A percentile compares a stretch with the other conserved stretches of the same genome.
Conservation (phyloP, 2,113 vertebrate species). For the Ammodytes dubius region DNA sequence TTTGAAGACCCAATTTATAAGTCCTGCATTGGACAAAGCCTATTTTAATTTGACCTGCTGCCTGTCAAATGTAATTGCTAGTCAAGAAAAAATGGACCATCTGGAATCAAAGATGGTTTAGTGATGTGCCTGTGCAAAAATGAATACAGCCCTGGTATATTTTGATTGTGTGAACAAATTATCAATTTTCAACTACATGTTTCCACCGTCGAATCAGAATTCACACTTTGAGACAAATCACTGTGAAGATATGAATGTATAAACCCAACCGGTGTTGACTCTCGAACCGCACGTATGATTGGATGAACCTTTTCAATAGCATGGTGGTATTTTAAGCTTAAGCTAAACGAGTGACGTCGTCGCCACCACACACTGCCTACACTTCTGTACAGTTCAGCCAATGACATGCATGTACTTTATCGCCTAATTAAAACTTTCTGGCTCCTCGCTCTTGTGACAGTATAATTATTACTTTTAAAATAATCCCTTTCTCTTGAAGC, state of each 20-base stretch:
- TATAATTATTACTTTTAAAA: slow-evolving; percentile 70
- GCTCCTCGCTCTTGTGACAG: slow-evolving; percentile 45
- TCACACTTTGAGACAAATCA: background rate
- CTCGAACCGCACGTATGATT: background rate
- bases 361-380: background rate
- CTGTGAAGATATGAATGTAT: background rate
- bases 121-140: slow-evolving; percentile 4
- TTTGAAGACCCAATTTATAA: slow-evolving; percentile 15
- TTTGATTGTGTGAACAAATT: background rate
- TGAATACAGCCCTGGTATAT: background rate
- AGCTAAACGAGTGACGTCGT: too few species aligned
- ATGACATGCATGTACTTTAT: slow-evolving; percentile 46
- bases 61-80: slow-evolving; percentile 57
- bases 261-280: background rate
- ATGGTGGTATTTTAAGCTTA: background rate
- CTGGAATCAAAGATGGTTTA: slow-evolving; percentile 1
- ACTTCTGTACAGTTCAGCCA: slow-evolving; percentile 3
- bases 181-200: background rate
- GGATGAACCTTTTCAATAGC: background rate
- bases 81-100: background rate
- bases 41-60: slow-evolving; percentile 20
- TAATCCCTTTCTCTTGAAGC: slow-evolving; percentile 43
- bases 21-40: background rate
- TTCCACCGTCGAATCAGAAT: background rate
- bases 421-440: slow-evolving; percentile 66